A percentile compares a stretch with the other conserved stretches of the same genome.
Conservation (phyloP, 2,797 vertebrate genomes). For the Takifugu rubripes region DNA sequence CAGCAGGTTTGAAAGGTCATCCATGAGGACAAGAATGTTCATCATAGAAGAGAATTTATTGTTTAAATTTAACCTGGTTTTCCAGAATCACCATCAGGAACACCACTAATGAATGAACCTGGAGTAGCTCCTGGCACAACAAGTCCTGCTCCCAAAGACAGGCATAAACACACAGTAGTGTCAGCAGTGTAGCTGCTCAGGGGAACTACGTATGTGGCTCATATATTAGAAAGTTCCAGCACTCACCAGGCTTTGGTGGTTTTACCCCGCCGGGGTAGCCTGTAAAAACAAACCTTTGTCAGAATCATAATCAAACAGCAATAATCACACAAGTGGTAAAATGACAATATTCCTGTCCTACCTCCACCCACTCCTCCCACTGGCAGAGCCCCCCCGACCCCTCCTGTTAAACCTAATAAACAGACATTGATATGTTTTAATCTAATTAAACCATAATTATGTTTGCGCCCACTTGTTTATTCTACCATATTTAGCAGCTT, state of each 20-base stretch:
- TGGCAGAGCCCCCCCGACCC: neutral
- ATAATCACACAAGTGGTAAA: neutral
- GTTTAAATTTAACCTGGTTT: constrained; percentile 56
- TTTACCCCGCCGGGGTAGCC: constrained; percentile 51
- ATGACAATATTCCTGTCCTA: constrained; percentile 1
- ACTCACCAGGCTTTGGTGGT: constrained; percentile 53
- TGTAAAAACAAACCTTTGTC: constrained; percentile 17
- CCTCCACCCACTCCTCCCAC: constrained; percentile 10
- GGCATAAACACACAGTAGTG: neutral
- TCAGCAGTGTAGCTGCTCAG: too few relatives aligned
- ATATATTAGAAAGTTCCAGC: neutral
- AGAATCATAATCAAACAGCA: neutral
- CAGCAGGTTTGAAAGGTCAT: constrained; percentile 15
- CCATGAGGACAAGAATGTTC: neutral
- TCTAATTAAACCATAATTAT: neutral
- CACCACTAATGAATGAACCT: constrained; percentile 14
- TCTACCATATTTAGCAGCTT: constrained; percentile 53
- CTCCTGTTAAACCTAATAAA: constrained; percentile 6
- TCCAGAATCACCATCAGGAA: constrained; percentile 47
- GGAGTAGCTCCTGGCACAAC: constrained; percentile 55
- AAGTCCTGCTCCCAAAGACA: constrained; percentile 50
- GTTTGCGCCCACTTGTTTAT: neutral
- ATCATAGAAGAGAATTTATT: neutral
- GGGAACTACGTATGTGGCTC: too few relatives aligned
- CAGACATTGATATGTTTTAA: neutral